phyloP scores from a whole-genome alignment of 2,797 vertebrate genomes.

The Amniataba percoides region DNA sequence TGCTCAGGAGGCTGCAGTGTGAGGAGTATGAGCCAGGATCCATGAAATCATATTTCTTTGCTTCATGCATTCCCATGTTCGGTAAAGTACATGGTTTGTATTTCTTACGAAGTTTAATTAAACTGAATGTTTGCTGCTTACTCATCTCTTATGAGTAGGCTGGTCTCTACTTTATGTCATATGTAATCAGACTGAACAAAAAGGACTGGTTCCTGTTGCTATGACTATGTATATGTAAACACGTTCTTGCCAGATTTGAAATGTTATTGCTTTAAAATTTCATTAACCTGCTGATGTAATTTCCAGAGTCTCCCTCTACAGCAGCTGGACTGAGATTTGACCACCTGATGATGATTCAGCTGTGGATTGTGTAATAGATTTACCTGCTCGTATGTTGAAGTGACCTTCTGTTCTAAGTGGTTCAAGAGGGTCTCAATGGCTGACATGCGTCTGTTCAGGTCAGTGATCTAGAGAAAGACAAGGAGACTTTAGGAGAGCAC shows the following conservation, averaged over 20 bases:
- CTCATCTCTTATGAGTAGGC: not conserved
- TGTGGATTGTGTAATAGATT: not conserved
- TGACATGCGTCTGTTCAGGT: constrained; percentile 85
- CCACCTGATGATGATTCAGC: not conserved
- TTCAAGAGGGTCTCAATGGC: constrained; percentile 85
- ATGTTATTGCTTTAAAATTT: not conserved
- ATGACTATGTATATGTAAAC: not conserved
- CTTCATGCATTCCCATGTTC: not conserved
- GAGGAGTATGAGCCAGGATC: not conserved
- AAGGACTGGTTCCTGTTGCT: not conserved
- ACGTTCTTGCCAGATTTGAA: not conserved
- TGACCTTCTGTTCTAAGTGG: constrained; percentile 85
- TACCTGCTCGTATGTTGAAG: constrained; percentile 63
- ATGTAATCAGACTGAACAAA: not conserved
- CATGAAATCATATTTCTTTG: not conserved
- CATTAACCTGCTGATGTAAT: not conserved
- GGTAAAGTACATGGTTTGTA: not conserved
- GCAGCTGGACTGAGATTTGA: not conserved
- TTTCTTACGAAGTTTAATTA: not conserved
- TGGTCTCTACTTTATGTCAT: not conserved
- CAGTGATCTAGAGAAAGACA: constrained; percentile 80
- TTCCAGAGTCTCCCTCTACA: not conserved
- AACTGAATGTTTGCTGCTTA: not conserved
- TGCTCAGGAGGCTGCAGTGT: not conserved
- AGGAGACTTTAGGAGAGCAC: not conserved